Evolutionary conservation across 2,888 invertebrate species (phyloP), one percentile per base, ranked within the genome.

Genomic region (Syritta pipiens): DNA sequence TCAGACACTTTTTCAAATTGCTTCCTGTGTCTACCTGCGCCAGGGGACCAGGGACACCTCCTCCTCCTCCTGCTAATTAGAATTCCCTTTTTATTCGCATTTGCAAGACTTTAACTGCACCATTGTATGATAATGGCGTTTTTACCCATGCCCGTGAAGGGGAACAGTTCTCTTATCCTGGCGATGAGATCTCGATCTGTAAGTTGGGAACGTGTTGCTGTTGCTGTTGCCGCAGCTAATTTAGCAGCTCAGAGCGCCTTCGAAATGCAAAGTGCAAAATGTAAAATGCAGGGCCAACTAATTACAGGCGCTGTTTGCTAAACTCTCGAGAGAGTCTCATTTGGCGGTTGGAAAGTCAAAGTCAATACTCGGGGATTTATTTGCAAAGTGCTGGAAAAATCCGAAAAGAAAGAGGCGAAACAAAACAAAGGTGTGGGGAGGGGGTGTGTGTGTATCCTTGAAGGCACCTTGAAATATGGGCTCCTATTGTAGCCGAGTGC

Each of bases 291-390:
- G 60, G 67, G 53, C 26, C 77, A 49, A 60, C 53, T 65, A 72
- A 77, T 77, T 72, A 40, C 77, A 37, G 24, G 59, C 42, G 37
- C 28, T 74, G 44, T 79, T 79, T 79, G 17, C 62, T 40, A 44
- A 57, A 10, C 74, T 51, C 79, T 79, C 42, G 24, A 32, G 5
- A 68, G 24, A 57, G 55, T 57, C 57, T 71, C 51, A 57, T 51
- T 51, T 49, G 28, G 20, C 44, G 19, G 12, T 3, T 37, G 51
- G 53, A 77, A 30, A 53, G 24, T 53, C 62, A 72, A 74, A 79
- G 79, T 74, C 68, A 79, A 79, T 74, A 74, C 60, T 74, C 74
- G 67, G 62, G 67, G 60, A 79, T 74, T 74, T 68, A 74, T 62
- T 68, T 74, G 67, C 53, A 30, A 74, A 67, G 67, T 79, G 60